Conservation (phyloP, 2,797 vertebrate genomes). For the Sciaenops ocellatus region DNA sequence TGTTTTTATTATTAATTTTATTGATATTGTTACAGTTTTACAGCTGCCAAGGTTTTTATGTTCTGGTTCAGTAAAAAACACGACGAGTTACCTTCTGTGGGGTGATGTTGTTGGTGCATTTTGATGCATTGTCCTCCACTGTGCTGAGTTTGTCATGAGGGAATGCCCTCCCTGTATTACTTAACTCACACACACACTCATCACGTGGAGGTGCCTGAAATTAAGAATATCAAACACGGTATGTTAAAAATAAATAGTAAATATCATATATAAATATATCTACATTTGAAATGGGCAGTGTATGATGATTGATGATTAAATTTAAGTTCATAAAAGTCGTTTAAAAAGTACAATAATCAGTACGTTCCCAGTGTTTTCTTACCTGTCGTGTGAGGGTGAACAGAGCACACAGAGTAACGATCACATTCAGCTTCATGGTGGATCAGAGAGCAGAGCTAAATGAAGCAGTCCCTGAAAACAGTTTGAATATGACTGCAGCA, state of each 20-base stretch:
- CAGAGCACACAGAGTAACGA: constrained; percentile 56
- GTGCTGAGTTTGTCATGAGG: constrained; percentile 67
- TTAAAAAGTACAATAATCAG: neutral
- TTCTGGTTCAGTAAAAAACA: neutral
- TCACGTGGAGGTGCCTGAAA: constrained; percentile 37
- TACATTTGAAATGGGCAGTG: neutral
- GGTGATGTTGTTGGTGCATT: constrained; percentile 68
- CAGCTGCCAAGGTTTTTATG: neutral
- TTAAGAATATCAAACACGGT: neutral
- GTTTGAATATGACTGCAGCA: neutral
- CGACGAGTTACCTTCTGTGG: constrained; percentile 63
- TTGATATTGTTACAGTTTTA: neutral
- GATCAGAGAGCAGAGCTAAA: neutral
- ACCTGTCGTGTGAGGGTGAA: constrained; percentile 65
- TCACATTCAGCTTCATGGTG: constrained; percentile 55
- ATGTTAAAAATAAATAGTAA: neutral
- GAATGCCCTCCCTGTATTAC: constrained; percentile 61
- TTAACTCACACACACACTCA: constrained; percentile 77
- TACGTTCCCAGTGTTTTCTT: constrained; percentile 6
- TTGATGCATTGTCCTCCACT: constrained; percentile 20
- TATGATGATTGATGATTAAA: no score
- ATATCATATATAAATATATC: neutral
- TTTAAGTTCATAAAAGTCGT: neutral
- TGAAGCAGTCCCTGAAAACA: constrained; percentile 3
- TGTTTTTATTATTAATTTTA: neutral